These are phyloP conservation scores for Oligia strigilis DNA, from an alignment of 2,888 invertebrate genomes.

Conservation along the genomic window DNA sequence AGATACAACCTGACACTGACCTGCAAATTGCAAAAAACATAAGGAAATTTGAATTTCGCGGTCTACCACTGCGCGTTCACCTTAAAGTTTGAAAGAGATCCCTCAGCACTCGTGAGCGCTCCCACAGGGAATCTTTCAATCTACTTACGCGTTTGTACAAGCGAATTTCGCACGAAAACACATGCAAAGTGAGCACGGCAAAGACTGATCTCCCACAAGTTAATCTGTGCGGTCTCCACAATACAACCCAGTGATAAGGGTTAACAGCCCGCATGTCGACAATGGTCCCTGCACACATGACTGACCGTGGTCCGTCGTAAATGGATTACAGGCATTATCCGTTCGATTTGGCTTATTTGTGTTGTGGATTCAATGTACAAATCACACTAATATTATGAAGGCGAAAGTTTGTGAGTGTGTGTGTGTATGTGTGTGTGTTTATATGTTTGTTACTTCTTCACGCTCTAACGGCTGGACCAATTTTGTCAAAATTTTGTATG, in stretches of 20 bases:
- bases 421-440: too few relatives aligned
- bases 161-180: background rate
- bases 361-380: background rate
- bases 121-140: background rate
- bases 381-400: too few relatives aligned
- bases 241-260: slow-evolving; percentile 27
- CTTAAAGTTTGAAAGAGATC: too few relatives aligned
- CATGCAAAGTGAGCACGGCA: background rate
- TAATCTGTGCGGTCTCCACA: slow-evolving; percentile 35
- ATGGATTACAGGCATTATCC: slow-evolving; percentile 1
- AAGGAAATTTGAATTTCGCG: too few relatives aligned
- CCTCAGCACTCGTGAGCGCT: background rate
- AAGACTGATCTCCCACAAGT: slow-evolving; percentile 13
- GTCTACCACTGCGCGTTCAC: too few relatives aligned
- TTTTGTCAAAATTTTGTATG: too few relatives aligned
- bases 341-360: slow-evolving; percentile 8
- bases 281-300: slow-evolving; percentile 7
- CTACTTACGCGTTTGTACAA: background rate
- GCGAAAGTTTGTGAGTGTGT: too few relatives aligned
- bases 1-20: too few relatives aligned
- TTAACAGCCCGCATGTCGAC: slow-evolving; percentile 36
- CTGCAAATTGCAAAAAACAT: too few relatives aligned
- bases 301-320: background rate
- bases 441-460: too few relatives aligned
- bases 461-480: too few relatives aligned